Base-by-base conservation (phyloP, 2,888 invertebrate species). In the Trypoxylon attenuatum region DNA sequence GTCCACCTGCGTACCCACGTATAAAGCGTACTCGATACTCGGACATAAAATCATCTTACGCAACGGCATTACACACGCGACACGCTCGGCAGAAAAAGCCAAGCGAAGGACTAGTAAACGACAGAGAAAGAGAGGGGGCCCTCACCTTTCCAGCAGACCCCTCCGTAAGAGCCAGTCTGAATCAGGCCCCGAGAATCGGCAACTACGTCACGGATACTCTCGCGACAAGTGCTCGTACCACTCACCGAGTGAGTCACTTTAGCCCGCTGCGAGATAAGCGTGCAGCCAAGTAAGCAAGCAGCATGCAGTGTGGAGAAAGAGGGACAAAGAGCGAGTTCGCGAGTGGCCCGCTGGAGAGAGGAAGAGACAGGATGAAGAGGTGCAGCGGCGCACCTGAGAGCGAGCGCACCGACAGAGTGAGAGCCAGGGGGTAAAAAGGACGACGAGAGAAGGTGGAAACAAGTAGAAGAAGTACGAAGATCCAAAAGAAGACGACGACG, bases 211-310 rank as follows among this genome's bases (percentile, higher is more conserved):
- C 67, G 60, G 61, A 59, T 66, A 71, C 53, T 38, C n/a, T n/a
- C 64, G 68, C 71, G 76, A 75, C 75, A 75, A 75, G 75, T 75
- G 75, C 64, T 64, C 70, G 70, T 53, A 45, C 75, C 75, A 62
- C 67, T 74, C 70, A 62, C 75, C 70, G 69, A 74, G 70, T 75
- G 75, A 75, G 64, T 75, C 75, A 75, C 75, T 68, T 55, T 42
- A 49, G 50, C 39, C 46, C 47, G 71, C 51, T 56, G 29, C 42
- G 19, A 43, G 65, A 63, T 60, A 71, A 73, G 54, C 61, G 41
- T 23, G 16, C 22, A 45, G 42, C 33, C 27, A 1, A 16, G 38
- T n/a, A 13, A 18, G 15, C 46, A 27, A 47, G 23, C n/a, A 21
- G 38, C 51, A 52, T 18, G 21, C 13, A 3, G 25, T n/a, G 27